phyloP scores from a whole-genome alignment of 2,797 vertebrate species.

The Anguilla obscura region DNA sequence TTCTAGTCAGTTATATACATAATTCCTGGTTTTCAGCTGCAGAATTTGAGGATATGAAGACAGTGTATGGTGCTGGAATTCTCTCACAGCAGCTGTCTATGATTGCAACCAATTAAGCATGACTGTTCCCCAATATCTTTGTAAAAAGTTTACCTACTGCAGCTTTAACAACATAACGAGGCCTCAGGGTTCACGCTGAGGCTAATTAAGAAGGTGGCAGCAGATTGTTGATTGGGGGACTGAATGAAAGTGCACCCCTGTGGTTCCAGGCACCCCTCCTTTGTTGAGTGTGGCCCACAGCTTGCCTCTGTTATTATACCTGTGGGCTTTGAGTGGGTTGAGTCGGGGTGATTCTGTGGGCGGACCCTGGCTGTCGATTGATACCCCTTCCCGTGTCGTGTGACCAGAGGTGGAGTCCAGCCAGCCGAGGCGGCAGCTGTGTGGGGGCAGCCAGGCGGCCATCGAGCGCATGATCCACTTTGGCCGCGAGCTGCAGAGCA shows the following conservation, averaged over 20 bases:
- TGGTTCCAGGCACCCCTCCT: neutral
- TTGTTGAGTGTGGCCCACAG: neutral
- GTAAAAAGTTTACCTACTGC: too few species aligned
- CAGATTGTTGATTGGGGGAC: neutral
- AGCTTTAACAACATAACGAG: too few species aligned
- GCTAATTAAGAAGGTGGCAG: neutral
- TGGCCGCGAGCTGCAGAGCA: slow-evolving; percentile 94
- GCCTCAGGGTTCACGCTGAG: neutral
- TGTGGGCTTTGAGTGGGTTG: neutral
- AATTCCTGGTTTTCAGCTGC: too few species aligned
- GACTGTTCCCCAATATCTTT: too few species aligned
- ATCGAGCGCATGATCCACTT: slow-evolving; percentile 99
- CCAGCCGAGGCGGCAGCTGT: slow-evolving; percentile 91
- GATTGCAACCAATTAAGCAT: too few species aligned
- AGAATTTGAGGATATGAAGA: too few species aligned
- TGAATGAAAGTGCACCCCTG: neutral
- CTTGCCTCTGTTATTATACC: neutral
- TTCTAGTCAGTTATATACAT: too few species aligned
- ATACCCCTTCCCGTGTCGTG: neutral
- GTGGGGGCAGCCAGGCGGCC: slow-evolving; percentile 95
- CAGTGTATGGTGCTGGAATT: too few species aligned
- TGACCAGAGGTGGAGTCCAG: slow-evolving; percentile 88
- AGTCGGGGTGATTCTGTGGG: neutral
- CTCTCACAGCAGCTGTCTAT: too few species aligned
- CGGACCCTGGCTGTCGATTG: neutral